phyloP scores from a whole-genome alignment of 2,797 vertebrate genomes.

The Enteromius unitaeniatus region DNA sequence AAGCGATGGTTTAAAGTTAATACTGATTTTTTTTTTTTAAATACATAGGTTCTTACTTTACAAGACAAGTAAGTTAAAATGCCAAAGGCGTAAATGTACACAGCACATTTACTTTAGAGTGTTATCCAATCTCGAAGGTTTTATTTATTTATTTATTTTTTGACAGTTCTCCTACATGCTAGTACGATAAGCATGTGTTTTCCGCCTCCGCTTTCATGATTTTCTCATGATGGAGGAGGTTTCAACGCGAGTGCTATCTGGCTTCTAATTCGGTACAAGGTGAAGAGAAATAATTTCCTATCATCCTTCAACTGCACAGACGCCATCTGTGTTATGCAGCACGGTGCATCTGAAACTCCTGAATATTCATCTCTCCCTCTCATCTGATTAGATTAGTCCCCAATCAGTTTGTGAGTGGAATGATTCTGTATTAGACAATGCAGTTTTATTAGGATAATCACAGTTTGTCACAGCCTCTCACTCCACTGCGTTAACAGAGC shows the following conservation, averaged over 20 bases:
- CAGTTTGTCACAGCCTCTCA: constrained; percentile 73
- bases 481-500: constrained; percentile 74
- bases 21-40: background rate
- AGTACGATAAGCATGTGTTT: constrained; percentile 17
- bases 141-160: background rate
- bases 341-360: constrained; percentile 73
- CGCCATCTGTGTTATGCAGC: constrained; percentile 80
- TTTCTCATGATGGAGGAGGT: constrained; percentile 39
- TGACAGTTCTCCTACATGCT: background rate
- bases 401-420: constrained; percentile 73
- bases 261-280: constrained; percentile 68
- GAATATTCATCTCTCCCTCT: constrained; percentile 83
- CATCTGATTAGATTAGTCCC: constrained; percentile 80
- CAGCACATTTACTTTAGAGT: background rate
- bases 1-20: background rate
- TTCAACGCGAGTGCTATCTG: constrained; percentile 60
- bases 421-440: constrained; percentile 72
- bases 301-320: constrained; percentile 75
- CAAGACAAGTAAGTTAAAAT: background rate
- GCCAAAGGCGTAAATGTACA: background rate
- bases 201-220: constrained; percentile 41
- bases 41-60: background rate
- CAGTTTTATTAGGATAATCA: constrained; percentile 65
- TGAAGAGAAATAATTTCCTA: constrained; percentile 67
- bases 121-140: background rate